These are phyloP conservation scores for Argyrosomus regius DNA, from an alignment of 2,797 vertebrate species.

Conservation along the genomic window DNA sequence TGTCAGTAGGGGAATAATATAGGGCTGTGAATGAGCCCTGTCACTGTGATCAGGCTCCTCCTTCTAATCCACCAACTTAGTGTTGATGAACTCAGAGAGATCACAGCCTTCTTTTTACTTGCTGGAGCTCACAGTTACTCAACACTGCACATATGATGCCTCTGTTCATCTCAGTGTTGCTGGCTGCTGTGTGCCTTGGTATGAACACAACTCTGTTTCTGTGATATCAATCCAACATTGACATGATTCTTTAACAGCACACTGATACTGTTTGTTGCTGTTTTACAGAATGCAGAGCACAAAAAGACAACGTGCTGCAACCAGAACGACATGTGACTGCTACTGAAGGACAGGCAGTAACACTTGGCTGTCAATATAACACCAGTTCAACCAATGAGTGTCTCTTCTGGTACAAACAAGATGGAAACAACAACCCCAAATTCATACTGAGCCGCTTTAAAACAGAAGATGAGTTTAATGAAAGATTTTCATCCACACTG, in stretches of 20 bases:
- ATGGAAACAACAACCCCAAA: slow-evolving; percentile 19
- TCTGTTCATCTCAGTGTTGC: slow-evolving; percentile 24
- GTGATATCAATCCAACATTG: slow-evolving; percentile 11
- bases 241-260: slow-evolving; percentile 10
- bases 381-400: no score
- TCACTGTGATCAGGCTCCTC: slow-evolving; percentile 35
- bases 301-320: slow-evolving; percentile 42
- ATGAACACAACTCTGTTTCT: slow-evolving; percentile 28
- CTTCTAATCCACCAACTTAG: slow-evolving; percentile 28
- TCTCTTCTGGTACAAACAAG: slow-evolving; percentile 52
- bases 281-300: slow-evolving; percentile 41
- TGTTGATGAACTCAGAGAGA: slow-evolving; percentile 34
- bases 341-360: no score
- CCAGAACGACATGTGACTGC: background rate
- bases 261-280: slow-evolving; percentile 40
- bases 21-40: slow-evolving; percentile 25
- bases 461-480: background rate
- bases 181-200: slow-evolving; percentile 44
- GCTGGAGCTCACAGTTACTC: slow-evolving; percentile 34
- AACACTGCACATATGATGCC: slow-evolving; percentile 9
- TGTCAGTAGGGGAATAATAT: background rate
- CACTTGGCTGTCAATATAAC: no score
- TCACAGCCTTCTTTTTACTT: slow-evolving; percentile 23
- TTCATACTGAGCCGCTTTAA: slow-evolving; percentile 35
- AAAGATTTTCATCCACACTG: slow-evolving; percentile 44